A percentile compares a stretch with the other conserved stretches of the same genome.
Evolutionary conservation across 1,140 invertebrate species (phyloP).

Genomic region (Panagrolaimus sp.): DNA sequence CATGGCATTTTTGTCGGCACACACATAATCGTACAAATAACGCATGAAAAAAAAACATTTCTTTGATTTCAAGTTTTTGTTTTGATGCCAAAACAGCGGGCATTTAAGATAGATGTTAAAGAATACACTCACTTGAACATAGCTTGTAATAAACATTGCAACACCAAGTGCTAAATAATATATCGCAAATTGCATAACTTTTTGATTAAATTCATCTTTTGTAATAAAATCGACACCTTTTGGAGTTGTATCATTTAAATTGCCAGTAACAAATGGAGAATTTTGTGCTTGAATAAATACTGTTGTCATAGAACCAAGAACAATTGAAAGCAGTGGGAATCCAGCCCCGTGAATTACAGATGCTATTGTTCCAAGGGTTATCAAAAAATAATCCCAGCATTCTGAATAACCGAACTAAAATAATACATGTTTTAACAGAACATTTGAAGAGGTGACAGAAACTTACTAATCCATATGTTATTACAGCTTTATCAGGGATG

Average conservation of each 20-base stretch:
- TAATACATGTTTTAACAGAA: slow-evolving; percentile 1
- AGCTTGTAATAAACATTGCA: slow-evolving; percentile 55
- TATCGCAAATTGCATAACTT: slow-evolving; percentile 23
- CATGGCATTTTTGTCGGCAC: no score
- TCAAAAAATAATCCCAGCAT: slow-evolving; percentile 31
- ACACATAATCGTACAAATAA: no score
- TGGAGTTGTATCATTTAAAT: slow-evolving; percentile 10
- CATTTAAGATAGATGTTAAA: no score
- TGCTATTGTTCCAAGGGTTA: slow-evolving; percentile 33
- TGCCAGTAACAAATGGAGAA: slow-evolving; percentile 45
- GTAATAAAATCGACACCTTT: not conserved
- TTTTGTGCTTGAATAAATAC: slow-evolving; percentile 55
- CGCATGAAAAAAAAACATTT: no score
- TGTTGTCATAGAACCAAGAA: slow-evolving; percentile 55
- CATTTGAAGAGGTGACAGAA: not conserved
- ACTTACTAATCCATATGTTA: slow-evolving; percentile 1
- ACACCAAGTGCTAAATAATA: slow-evolving; percentile 53
- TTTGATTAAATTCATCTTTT: not conserved
- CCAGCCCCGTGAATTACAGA: slow-evolving; percentile 54
- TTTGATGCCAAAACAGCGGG: no score
- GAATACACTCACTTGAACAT: slow-evolving; percentile 57
- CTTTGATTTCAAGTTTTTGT: no score
- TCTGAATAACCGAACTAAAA: slow-evolving; percentile 41
- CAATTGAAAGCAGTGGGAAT: slow-evolving; percentile 54
- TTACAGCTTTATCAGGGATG: not conserved